Percentiles rank a stretch among this genome's conserved stretches.
These are phyloP conservation scores for Hydrozoanthus tunicans DNA, from an alignment of 64 coral and sea anemone species.

Conservation along the genomic window DNA sequence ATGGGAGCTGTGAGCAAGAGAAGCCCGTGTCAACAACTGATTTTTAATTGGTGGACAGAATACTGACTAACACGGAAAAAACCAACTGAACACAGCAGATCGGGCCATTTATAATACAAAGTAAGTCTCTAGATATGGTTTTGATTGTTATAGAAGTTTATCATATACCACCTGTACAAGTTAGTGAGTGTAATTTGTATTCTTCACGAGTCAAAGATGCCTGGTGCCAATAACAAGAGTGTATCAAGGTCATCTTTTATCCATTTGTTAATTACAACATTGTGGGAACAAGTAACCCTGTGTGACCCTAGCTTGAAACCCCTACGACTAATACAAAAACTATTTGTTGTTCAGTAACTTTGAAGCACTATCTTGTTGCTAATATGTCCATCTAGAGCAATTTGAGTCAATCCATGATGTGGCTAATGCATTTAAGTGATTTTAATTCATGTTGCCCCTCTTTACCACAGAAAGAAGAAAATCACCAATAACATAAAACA, in stretches of 20 bases:
- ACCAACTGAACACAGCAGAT: constrained; percentile 49
- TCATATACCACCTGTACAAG: neutral
- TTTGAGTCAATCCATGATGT: no score
- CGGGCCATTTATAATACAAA: constrained; percentile 66
- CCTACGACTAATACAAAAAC: no score
- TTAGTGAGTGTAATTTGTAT: constrained; percentile 11
- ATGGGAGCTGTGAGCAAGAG: neutral
- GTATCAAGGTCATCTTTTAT: no score
- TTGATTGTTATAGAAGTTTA: constrained; percentile 1
- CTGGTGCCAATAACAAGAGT: no score
- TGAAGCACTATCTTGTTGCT: no score
- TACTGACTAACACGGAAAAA: constrained; percentile 70
- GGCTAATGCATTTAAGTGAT: no score
- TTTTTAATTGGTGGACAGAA: constrained; percentile 55
- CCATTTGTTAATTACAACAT: no score
- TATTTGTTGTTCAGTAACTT: no score
- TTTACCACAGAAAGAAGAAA: neutral
- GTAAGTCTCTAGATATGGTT: constrained; percentile 56
- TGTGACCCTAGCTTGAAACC: no score
- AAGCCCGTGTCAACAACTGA: constrained; percentile 26
- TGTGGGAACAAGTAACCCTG: no score
- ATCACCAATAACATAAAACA: constrained; percentile 27
- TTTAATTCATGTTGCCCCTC: no score
- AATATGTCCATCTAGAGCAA: no score
- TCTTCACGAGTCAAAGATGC: neutral